Conservation (phyloP, 1,140 invertebrate species). For the Anthonomus grandis region DNA sequence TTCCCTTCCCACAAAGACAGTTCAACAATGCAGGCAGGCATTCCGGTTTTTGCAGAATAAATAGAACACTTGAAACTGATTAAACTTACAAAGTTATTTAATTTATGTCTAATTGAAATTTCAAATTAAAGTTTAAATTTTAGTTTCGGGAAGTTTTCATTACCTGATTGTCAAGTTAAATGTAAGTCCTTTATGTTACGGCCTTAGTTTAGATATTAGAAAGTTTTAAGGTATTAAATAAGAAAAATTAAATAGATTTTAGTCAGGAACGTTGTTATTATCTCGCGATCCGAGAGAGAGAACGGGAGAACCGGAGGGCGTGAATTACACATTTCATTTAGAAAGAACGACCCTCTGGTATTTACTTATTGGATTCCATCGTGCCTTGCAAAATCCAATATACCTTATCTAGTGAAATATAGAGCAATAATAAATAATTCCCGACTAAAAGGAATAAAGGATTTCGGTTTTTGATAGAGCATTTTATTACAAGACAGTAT, state of each 20-base stretch:
- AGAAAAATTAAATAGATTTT: no score
- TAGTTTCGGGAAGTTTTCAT: constrained; percentile 18
- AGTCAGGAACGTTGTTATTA: no score
- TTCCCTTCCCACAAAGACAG: constrained; percentile 14
- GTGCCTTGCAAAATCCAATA: constrained; percentile 33
- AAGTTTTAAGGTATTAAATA: no score
- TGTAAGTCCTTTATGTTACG: no score
- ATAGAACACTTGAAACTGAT: constrained; percentile 27
- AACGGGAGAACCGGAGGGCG: no score
- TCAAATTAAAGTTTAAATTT: constrained; percentile 21
- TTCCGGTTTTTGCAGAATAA: constrained; percentile 19
- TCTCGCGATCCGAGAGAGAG: no score
- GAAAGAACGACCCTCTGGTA: constrained; percentile 37
- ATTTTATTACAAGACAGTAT: constrained; percentile 27
- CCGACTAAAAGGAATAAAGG: constrained; percentile 26
- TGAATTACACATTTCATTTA: constrained; percentile 38
- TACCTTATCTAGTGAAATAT: constrained; percentile 38
- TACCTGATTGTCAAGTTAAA: constrained; percentile 18
- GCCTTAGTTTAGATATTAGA: no score
- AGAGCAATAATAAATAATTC: constrained; percentile 37
- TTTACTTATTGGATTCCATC: constrained; percentile 38
- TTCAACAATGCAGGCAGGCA: constrained; percentile 17
- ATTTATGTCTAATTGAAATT: constrained; percentile 29
- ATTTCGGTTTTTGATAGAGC: constrained; percentile 23
- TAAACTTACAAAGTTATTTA: constrained; percentile 24